phyloP scores from a whole-genome alignment of 92 coral and sea anemone species.

The Phymanthus crucifer region DNA sequence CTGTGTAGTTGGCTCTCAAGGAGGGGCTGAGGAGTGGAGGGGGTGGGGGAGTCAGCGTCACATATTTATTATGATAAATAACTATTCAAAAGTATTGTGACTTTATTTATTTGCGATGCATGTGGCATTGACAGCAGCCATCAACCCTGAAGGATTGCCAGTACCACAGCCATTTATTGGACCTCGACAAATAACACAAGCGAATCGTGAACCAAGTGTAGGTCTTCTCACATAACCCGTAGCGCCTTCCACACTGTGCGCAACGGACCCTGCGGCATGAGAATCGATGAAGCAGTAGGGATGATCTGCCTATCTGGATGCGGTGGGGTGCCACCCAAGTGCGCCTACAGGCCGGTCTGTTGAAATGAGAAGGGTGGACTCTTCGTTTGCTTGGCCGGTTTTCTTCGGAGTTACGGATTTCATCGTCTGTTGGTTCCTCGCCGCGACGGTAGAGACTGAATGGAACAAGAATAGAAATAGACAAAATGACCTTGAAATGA shows the following conservation, averaged over 20 bases:
- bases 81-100: not conserved
- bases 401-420: not conserved
- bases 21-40: no score
- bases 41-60: no score
- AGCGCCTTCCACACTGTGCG: not conserved
- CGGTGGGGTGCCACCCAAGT: not conserved
- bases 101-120: not conserved
- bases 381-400: not conserved
- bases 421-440: not conserved
- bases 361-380: not conserved
- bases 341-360: not conserved
- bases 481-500: not conserved
- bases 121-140: not conserved
- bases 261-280: not conserved
- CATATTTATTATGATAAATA: no score
- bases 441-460: slow-evolving; percentile 2
- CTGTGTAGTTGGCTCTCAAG: no score
- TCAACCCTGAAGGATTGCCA: not conserved
- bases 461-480: not conserved
- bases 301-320: not conserved
- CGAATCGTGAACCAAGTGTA: not conserved
- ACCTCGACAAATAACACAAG: not conserved
- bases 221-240: not conserved
- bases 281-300: not conserved
- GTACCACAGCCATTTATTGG: not conserved